These are phyloP conservation scores for Etheostoma spectabile DNA, from an alignment of 2,113 vertebrate genomes.

Conservation along the genomic window DNA sequence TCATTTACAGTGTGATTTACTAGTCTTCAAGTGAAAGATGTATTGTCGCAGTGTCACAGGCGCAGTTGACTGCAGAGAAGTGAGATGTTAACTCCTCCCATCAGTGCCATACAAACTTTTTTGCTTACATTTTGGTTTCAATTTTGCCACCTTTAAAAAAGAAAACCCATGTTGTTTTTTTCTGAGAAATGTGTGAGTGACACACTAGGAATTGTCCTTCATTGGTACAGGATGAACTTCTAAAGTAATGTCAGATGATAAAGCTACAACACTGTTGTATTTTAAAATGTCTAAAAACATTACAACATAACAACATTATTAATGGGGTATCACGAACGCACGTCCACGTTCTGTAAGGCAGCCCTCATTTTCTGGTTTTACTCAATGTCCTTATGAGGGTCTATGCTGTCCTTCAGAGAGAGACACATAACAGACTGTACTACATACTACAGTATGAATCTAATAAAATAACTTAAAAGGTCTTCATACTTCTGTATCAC, in stretches of 20 bases:
- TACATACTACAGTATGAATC: background rate
- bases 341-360: too few relatives aligned
- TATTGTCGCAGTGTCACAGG: conserved; percentile 5
- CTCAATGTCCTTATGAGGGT: background rate
- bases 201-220: too few relatives aligned
- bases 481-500: conserved; percentile 1
- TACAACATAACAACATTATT: too few relatives aligned
- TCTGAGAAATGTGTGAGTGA: background rate
- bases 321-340: too few relatives aligned
- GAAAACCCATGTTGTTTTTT: background rate
- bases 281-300: too few relatives aligned
- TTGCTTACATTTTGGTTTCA: background rate
- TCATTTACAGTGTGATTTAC: too few relatives aligned
- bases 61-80: background rate
- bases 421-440: background rate
- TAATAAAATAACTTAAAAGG: conserved; percentile 19
- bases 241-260: too few relatives aligned
- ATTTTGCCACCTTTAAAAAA: conserved; percentile 18
- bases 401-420: conserved; percentile 8
- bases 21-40: background rate
- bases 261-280: too few relatives aligned
- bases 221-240: too few relatives aligned
- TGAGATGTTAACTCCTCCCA: conserved; percentile 10
- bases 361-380: conserved; percentile 25
- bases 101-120: background rate